Evolutionary conservation across 2,888 invertebrate genomes (phyloP), one percentile per base, ranked within the genome.

Genomic region (Halictus ligatus): DNA sequence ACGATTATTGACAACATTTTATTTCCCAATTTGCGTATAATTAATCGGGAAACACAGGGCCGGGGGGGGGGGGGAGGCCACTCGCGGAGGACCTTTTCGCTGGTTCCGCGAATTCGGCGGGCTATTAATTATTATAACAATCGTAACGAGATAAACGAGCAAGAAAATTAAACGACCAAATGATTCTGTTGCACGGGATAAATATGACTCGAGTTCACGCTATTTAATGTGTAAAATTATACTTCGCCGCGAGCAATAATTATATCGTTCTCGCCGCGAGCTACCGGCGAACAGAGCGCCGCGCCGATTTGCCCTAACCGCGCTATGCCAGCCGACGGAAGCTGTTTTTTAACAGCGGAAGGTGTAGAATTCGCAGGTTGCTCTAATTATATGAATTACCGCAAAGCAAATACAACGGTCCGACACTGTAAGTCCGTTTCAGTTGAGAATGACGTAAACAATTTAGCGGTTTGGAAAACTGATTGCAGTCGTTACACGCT

Each of bases 371-470:
- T 50, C 29, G n/a, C 48, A 25, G 43, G n/a, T 21, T 12, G 13
- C 58, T 25, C n/a, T 83, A 83, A 83, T 80, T 75, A 75, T 48
- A 75, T 54, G 25, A 74, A 80, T 69, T 43, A 71, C 25, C 75
- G 71, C 69, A 29, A 58, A 71, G 75, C 25, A n/a, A 60, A 74
- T 46, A 35, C 25, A 5, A 12, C 40, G 18, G 43, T 50, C 67
- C 13, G 35, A 13, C 25, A n/a, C 29, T 43, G n/a, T 1, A 18
- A 13, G n/a, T 4, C 12, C n/a, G 58, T 54, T 35, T 35, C 1
- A 15, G n/a, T n/a, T n/a, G n/a, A 58, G 58, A 12, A 58, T n/a
- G 4, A 58, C 12, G 1, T n/a, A 54, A n/a, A n/a, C n/a, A 21
- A 10, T 54, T 54, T 15, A 21, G 1, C 10, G 21, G 54, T 21